Percentiles rank a stretch among this genome's conserved stretches.
Conservation (phyloP, 2,888 invertebrate species). For the Oscheius sp. region DNA sequence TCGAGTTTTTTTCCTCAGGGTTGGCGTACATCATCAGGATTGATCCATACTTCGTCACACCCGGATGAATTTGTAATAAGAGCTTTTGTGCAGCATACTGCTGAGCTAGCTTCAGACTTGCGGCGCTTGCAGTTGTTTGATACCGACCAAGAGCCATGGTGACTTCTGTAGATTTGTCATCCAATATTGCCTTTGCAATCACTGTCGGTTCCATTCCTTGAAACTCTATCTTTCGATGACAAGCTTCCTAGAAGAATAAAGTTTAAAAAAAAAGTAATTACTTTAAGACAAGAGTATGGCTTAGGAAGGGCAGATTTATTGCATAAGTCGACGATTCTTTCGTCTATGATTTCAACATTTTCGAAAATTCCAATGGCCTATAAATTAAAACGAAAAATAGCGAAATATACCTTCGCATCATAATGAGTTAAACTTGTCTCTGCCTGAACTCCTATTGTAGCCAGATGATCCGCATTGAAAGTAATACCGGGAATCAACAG, state of each 20-base stretch:
- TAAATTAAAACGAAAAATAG: neutral
- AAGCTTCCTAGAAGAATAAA: slow-evolving; percentile 22
- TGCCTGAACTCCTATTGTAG: neutral
- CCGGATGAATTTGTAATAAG: slow-evolving; percentile 87
- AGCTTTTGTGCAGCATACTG: slow-evolving; percentile 94
- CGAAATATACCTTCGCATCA: slow-evolving; percentile 15
- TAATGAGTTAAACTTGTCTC: slow-evolving; percentile 10
- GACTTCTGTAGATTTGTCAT: slow-evolving; percentile 90
- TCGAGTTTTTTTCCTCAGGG: slow-evolving; percentile 79
- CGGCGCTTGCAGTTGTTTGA: neutral
- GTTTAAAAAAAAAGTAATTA: slow-evolving; percentile 71
- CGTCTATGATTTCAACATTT: slow-evolving; percentile 90
- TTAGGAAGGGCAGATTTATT: slow-evolving; percentile 94
- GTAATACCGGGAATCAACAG: slow-evolving; percentile 58
- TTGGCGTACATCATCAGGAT: slow-evolving; percentile 76
- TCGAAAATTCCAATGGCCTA: slow-evolving; percentile 75
- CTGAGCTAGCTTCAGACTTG: slow-evolving; percentile 84
- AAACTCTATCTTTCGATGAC: slow-evolving; percentile 72
- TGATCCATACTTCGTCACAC: slow-evolving; percentile 32
- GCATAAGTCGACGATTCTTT: slow-evolving; percentile 82
- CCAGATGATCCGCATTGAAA: slow-evolving; percentile 40
- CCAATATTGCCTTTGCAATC: slow-evolving; percentile 67
- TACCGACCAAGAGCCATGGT: slow-evolving; percentile 85
- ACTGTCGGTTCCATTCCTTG: slow-evolving; percentile 80
- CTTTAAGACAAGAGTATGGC: slow-evolving; percentile 90